Evolutionary conservation across 2,113 vertebrate genomes (phyloP).

Genomic region (Gobio gobio): DNA sequence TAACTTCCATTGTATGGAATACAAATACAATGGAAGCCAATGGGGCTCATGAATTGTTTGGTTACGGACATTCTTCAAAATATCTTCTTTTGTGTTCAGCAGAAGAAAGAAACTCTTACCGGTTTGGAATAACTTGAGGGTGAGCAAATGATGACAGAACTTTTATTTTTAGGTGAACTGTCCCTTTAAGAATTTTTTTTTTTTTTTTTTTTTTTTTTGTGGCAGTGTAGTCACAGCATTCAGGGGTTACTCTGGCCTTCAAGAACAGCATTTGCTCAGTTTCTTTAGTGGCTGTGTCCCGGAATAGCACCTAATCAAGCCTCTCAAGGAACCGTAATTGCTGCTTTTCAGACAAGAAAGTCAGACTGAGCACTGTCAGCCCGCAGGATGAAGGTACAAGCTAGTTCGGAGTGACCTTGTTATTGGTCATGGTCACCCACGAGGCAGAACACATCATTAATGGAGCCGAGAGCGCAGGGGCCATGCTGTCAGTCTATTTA

Average conservation of each 20-base stretch:
- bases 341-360: slow-evolving; percentile 20
- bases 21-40: too few relatives aligned
- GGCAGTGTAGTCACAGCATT: neutral
- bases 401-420: slow-evolving; percentile 22
- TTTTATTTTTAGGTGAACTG: neutral
- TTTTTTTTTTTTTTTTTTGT: slow-evolving; percentile 4
- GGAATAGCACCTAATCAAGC: slow-evolving; percentile 19
- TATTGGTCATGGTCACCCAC: neutral
- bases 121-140: too few relatives aligned
- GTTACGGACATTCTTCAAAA: too few relatives aligned
- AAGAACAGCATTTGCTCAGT: slow-evolving; percentile 35
- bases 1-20: too few relatives aligned
- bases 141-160: neutral
- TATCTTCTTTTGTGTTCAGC: too few relatives aligned
- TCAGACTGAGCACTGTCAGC: neutral
- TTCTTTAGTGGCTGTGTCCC: neutral
- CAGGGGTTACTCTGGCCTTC: slow-evolving; percentile 18
- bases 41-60: too few relatives aligned
- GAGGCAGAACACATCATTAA: slow-evolving; percentile 32
- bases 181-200: neutral
- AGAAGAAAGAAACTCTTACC: too few relatives aligned
- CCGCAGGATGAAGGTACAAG: slow-evolving; percentile 2
- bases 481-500: slow-evolving; percentile 35
- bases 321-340: neutral
- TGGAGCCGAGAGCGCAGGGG: neutral